Base-by-base conservation (phyloP, 2,113 vertebrate genomes). In the Furnarius figulus region DNA sequence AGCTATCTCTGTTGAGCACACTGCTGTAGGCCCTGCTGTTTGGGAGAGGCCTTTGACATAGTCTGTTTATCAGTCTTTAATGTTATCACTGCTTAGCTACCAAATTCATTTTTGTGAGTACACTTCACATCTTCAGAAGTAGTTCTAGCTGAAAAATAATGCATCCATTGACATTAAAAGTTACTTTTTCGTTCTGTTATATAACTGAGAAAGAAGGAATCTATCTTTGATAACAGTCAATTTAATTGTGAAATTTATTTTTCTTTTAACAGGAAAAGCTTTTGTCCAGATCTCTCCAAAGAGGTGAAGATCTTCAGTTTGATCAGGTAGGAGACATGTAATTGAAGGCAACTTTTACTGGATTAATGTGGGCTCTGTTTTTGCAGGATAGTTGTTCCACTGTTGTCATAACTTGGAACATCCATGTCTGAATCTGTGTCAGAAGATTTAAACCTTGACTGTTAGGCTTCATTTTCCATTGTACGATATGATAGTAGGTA, bases 291-390 rank as follows among this genome's bases (percentile, higher is more conserved):
- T 99, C 99, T 89, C 99, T 99, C 76, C 99, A 99, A 96, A 99
- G 99, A 98, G 99, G 99, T 96, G 99, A 99, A 98, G 99, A 99
- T 98, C 98, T 99, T 97, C 99, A 99, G 97, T 99, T 99, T 99
- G 99, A 99, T 98, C 99, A 99, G 99, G 99, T 99, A 97, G 93
- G 98, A 46, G 31, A 50, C 27, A 8, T 6, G 1, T n/a, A n/a
- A 35, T 65, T 87, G 30, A 81, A 93, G 23, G 46, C 15, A 61
- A 35, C 11, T 90, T 77, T 37, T 61, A 31, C 16, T 70, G 39
- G 22, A 42, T 84, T 84, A 49, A 56, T 16, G 15, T 65, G 23
- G 39, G 23, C 21, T 83, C 28, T 72, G 6, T 46, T 84, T 90
- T 85, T 71, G 37, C 23, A 62, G 30, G 61, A 42, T 17, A 42